Conservation (phyloP, 2,797 vertebrate species). For the Sciaenops ocellatus region DNA sequence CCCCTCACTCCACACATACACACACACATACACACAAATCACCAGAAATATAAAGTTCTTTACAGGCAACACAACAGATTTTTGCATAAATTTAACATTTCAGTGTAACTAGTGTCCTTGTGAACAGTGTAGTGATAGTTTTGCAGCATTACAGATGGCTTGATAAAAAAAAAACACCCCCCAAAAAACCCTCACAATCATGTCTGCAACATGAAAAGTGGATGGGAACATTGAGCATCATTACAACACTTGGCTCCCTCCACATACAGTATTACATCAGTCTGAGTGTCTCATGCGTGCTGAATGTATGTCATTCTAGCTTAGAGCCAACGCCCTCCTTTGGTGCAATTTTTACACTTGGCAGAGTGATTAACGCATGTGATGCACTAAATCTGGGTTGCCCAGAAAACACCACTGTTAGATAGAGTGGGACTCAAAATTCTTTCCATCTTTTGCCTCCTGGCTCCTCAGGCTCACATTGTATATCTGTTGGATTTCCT, state of each 20-base stretch:
- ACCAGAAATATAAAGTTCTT: conserved; percentile 58
- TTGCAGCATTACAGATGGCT: conserved; percentile 77
- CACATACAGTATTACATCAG: conserved; percentile 45
- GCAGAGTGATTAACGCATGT: conserved; percentile 68
- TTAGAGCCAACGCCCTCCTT: conserved; percentile 60
- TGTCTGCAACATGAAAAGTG: conserved; percentile 60
- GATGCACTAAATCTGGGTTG: conserved; percentile 68
- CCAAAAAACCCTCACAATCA: conserved; percentile 49
- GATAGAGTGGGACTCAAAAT: conserved; percentile 47
- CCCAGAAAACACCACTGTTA: conserved; percentile 54
- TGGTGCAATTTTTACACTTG: conserved; percentile 72
- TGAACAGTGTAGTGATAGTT: conserved; percentile 66
- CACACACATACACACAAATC: conserved; percentile 19
- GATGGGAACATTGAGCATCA: conserved; percentile 48
- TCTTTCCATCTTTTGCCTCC: conserved; percentile 45
- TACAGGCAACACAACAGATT: conserved; percentile 69
- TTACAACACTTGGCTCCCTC: conserved; percentile 51
- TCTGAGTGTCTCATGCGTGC: conserved; percentile 37
- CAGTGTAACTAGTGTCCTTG: conserved; percentile 68
- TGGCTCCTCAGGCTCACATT: conserved; percentile 26
- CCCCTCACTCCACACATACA: background rate
- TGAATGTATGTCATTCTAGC: conserved; percentile 70
- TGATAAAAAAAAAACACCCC: conserved; percentile 53
- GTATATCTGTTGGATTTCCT: conserved; percentile 36
- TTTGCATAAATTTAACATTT: conserved; percentile 72